Conservation (phyloP, 2,888 invertebrate species). For the Rotaria sp. region DNA sequence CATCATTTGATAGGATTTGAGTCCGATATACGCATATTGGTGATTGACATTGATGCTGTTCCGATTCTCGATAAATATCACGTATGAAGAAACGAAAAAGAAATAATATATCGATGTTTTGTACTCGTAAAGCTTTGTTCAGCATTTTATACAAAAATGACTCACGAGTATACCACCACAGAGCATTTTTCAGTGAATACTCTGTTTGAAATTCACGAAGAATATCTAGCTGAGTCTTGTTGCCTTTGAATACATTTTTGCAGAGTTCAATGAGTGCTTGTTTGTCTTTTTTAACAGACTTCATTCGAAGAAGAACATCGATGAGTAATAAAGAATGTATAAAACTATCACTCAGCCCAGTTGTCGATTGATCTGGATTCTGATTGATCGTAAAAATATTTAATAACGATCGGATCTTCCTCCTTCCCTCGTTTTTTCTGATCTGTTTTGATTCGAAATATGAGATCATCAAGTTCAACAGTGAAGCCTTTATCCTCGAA, state of each 20-base stretch:
- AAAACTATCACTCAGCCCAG: not conserved
- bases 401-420: not conserved
- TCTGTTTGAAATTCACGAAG: not conserved
- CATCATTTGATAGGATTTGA: not conserved
- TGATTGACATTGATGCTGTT: not conserved
- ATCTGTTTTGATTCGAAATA: not conserved
- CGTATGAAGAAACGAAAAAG: not conserved
- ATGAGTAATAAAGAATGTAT: not conserved
- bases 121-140: not conserved
- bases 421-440: not conserved
- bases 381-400: not conserved
- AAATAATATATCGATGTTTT: not conserved
- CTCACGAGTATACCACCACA: not conserved
- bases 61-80: not conserved
- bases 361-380: not conserved
- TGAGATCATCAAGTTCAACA: not conserved
- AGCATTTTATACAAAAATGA: not conserved
- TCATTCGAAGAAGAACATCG: not conserved
- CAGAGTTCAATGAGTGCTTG: not conserved
- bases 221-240: not conserved
- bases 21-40: not conserved
- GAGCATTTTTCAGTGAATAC: not conserved
- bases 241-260: not conserved
- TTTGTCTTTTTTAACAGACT: not conserved
- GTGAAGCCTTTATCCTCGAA: not conserved